Base-by-base conservation (phyloP, 64 coral and sea anemone genomes). In the Acropora yongei region DNA sequence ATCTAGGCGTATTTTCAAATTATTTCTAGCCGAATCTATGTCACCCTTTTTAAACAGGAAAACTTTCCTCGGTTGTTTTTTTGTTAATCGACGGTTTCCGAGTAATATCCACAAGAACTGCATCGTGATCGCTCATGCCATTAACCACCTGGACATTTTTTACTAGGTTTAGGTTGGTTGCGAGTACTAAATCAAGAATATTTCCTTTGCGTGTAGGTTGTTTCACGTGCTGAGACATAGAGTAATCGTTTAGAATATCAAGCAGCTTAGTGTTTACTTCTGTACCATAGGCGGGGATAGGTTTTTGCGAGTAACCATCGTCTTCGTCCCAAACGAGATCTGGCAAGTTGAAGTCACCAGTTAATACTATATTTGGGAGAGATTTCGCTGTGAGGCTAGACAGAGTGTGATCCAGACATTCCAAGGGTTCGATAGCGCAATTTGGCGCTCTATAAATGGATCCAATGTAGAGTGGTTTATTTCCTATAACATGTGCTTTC, bases 111-210 rank as follows among this genome's bases (percentile, higher is more conserved):
- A 74, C 71, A 57, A 93, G 16, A 41, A 87, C 91, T 51, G 76
- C 45, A 66, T 87, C 76, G 57, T 93, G 83, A 47, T 93, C 83
- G 79, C 83, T 87, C 76, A 93, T 93, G 44, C 91, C 91, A 14
- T 86, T 20, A 65, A 87, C 47, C 18, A 79, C 49, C 68, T 75
- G 30, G 46, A 76, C 72, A 47, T 69, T 69, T 46, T 86, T 66
- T 76, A 86, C 57, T 17, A 93, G 58, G n/a, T 65, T 67, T 49
- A 82, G 91, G 76, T 65, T 87, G 12, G 53, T 86, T 78, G 61
- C 87, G 65, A 87, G 39, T 48, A 93, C 51, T 48, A 93, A 74
- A 47, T 93, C 91, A 14, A 93, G 74, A 14, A 79, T 86, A 53
- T 93, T 66, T 8, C 50, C 66, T 46, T 5, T 18, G 50, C 57